A percentile compares a stretch with the other conserved stretches of the same genome.
phyloP scores from a whole-genome alignment of 2,888 invertebrate species.

The Philaethria dido region DNA sequence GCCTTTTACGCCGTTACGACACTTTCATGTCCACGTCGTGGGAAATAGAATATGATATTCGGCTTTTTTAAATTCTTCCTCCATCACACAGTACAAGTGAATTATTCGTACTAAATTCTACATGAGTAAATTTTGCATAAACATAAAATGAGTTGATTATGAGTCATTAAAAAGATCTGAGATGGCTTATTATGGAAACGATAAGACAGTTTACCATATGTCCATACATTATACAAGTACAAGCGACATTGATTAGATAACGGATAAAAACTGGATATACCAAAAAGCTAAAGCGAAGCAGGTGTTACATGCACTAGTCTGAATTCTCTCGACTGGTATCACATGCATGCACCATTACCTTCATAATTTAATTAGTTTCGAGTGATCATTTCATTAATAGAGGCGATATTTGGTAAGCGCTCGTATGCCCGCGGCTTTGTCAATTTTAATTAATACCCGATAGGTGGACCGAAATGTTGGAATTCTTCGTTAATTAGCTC shows the following conservation, averaged over 20 bases:
- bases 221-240: constrained; percentile 13
- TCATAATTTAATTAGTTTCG: constrained; percentile 82
- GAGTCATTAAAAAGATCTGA: background rate
- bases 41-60: constrained; percentile 39
- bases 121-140: background rate
- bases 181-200: constrained; percentile 4
- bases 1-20: constrained; percentile 52
- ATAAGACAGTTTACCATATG: constrained; percentile 17
- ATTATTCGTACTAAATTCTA: background rate
- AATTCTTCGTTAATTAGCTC: constrained; percentile 83
- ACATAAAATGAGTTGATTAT: background rate
- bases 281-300: constrained; percentile 36
- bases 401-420: constrained; percentile 79
- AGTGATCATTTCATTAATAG: constrained; percentile 83
- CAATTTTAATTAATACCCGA: constrained; percentile 82
- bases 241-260: constrained; percentile 11
- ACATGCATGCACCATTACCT: constrained; percentile 80
- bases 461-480: constrained; percentile 82
- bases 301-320: constrained; percentile 46
- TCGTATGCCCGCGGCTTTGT: constrained; percentile 76
- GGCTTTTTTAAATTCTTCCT: constrained; percentile 24
- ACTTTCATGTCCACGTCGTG: constrained; percentile 41
- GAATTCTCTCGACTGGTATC: constrained; percentile 61
- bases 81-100: background rate
- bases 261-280: constrained; percentile 24